Evolutionary conservation across 2,797 vertebrate genomes (phyloP).

Genomic region (Gymnoscopelus microlampas): DNA sequence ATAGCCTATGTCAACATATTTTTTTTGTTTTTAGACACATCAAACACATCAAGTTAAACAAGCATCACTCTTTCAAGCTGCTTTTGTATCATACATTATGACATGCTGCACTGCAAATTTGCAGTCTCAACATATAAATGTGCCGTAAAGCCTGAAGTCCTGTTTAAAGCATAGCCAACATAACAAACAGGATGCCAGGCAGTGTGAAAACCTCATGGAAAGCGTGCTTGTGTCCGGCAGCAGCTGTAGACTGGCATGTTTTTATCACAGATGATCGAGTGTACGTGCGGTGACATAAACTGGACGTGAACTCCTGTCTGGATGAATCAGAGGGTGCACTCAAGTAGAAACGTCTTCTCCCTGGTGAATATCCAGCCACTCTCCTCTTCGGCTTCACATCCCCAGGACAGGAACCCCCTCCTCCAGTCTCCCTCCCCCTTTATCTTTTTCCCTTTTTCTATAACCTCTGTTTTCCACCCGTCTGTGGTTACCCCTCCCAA

Average conservation of each 20-base stretch:
- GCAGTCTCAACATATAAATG: conserved; percentile 38
- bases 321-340: conserved; percentile 72
- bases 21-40: no score
- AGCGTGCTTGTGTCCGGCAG: conserved; percentile 59
- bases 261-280: conserved; percentile 74
- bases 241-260: conserved; percentile 75
- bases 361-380: conserved; percentile 63
- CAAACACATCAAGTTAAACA: no score
- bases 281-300: conserved; percentile 75
- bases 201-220: conserved; percentile 20
- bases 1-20: no score
- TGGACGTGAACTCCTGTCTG: conserved; percentile 80
- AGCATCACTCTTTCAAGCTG: no score
- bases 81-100: neutral
- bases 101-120: neutral
- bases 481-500: conserved; percentile 40
- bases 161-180: conserved; percentile 20
- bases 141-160: conserved; percentile 14
- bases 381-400: conserved; percentile 43
- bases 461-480: conserved; percentile 39
- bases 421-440: conserved; percentile 21
- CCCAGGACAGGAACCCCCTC: conserved; percentile 48
- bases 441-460: conserved; percentile 51
- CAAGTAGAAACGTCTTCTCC: conserved; percentile 73
- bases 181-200: conserved; percentile 3